Base-by-base conservation (phyloP, 2,797 vertebrate species). In the Neopelma chrysocephalum region DNA sequence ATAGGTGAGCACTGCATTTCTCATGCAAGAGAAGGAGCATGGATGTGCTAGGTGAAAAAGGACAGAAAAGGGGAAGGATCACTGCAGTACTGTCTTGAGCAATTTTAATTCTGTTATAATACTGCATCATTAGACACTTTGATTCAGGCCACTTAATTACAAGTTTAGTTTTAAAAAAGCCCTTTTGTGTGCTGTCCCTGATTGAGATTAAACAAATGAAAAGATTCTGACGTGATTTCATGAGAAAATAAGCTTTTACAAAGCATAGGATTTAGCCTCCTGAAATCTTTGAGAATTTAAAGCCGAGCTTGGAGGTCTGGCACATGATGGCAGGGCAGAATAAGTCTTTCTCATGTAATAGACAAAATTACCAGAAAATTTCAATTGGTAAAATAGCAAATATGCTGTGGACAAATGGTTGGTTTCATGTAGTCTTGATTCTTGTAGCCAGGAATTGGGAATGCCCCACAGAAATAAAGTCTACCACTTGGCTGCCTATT, bases 211-310 rank as follows among this genome's bases (percentile, higher is more conserved):
- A 83, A 32, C 17, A 84, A 94, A 70, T 32, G 10, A 38, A 57
- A 86, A 82, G 11, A 82, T 66, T 88, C 18, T 62, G 51, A 56
- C 48, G n/a, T 66, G 48, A 85, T 62, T 95, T 83, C 40, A 45
- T 73, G 53, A 86, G 78, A 92, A 92, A 94, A 89, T 72, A 89
- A 80, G 23, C 34, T 89, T 87, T 82, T 48, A 51, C 15, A 70
- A 47, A 40, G 25, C 62, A 36, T 29, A 61, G 54, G 58, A 76
- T 79, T 95, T 93, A 89, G 32, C 17, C 19, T 84, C 29, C 13
- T 11, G 5, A 80, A 85, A 51, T 64, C 8, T 77, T 60, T 8
- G 15, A 66, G 23, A 76, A 53, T 78, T 57, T 92, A 69, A 76
- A 92, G 27, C 58, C 60, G 84, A 82, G 26, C 29, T 51, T 73